These are phyloP conservation scores for Tapera naevia DNA, from an alignment of 2,797 vertebrate species.

Conservation along the genomic window DNA sequence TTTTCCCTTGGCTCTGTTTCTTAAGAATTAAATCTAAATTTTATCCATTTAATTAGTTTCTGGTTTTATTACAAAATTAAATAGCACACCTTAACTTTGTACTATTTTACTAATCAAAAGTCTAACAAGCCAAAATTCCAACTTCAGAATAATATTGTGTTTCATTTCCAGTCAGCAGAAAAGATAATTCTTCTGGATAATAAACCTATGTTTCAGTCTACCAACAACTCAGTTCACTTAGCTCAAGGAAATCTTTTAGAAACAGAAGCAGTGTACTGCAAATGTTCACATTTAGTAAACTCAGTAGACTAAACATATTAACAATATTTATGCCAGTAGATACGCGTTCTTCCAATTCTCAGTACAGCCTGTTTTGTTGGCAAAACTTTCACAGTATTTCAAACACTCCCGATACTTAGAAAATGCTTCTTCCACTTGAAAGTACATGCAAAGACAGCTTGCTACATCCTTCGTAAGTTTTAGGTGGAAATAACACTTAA, in stretches of 20 bases:
- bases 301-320: neutral
- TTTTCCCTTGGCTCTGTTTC: neutral
- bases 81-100: neutral
- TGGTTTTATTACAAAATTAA: neutral
- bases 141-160: neutral
- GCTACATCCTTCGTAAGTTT: neutral
- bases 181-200: neutral
- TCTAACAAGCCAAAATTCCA: neutral
- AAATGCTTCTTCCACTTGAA: neutral
- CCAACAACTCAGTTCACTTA: neutral
- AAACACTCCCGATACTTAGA: neutral
- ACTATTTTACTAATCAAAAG: neutral
- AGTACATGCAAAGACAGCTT: neutral
- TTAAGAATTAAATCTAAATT: neutral
- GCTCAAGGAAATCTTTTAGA: neutral
- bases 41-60: neutral
- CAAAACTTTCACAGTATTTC: slow-evolving; percentile 4
- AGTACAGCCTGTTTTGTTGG: neutral
- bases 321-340: neutral
- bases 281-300: neutral
- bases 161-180: neutral
- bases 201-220: neutral
- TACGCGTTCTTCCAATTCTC: neutral
- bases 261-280: neutral
- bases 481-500: neutral